phyloP scores from a whole-genome alignment of 2,888 invertebrate genomes.

The Sinodicranocentrus sp. region DNA sequence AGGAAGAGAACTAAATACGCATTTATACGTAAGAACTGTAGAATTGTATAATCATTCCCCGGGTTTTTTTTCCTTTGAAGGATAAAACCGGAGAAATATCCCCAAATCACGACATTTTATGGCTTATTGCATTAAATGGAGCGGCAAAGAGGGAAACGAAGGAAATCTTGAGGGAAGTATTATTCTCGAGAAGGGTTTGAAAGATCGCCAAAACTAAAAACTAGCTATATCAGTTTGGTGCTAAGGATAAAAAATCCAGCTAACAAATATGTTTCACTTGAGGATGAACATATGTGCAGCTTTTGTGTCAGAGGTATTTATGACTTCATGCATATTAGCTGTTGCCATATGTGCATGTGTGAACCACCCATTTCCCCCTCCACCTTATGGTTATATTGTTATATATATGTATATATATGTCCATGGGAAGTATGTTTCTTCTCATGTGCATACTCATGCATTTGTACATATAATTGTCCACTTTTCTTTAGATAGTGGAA shows the following conservation, averaged over 20 bases:
- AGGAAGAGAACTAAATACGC: too few species aligned
- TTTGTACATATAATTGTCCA: not conserved
- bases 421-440: not conserved
- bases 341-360: not conserved
- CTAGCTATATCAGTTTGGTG: conserved; percentile 20
- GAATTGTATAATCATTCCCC: too few species aligned
- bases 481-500: not conserved
- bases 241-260: not conserved
- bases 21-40: too few species aligned
- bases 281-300: not conserved
- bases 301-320: too few species aligned
- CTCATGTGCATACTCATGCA: not conserved
- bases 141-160: conserved; percentile 46
- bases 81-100: not conserved
- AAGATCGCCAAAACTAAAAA: conserved; percentile 59
- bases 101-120: conserved; percentile 63
- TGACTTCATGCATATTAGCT: not conserved
- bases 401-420: too few species aligned
- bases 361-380: not conserved
- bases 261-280: not conserved
- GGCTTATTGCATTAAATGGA: conserved; percentile 68
- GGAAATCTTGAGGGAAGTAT: conserved; percentile 54
- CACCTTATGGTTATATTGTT: too few species aligned
- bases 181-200: conserved; percentile 53
- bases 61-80: too few species aligned